These are phyloP conservation scores for Lathronympha strigana DNA, from an alignment of 2,888 invertebrate species.

Conservation along the genomic window DNA sequence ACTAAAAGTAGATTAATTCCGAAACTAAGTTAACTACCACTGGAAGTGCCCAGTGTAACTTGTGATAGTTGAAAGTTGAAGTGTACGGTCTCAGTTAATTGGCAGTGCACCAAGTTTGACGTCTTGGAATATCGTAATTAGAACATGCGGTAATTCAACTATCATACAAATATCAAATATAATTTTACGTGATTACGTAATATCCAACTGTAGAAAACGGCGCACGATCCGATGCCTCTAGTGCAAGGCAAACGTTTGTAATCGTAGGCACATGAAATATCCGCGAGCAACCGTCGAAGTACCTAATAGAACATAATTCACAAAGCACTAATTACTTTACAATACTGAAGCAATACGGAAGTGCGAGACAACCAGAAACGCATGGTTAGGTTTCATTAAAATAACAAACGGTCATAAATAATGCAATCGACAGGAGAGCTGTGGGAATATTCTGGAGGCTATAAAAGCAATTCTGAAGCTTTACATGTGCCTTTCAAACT, in stretches of 20 bases:
- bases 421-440: slow-evolving; percentile 61
- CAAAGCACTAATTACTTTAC: slow-evolving; percentile 37
- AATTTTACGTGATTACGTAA: neutral
- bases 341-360: slow-evolving; percentile 41
- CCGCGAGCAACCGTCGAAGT: slow-evolving; percentile 16
- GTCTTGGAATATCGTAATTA: too few relatives aligned
- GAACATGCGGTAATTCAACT: neutral
- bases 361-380: slow-evolving; percentile 32
- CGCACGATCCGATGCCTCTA: neutral
- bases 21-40: too few relatives aligned
- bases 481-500: neutral
- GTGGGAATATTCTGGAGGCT: slow-evolving; percentile 54
- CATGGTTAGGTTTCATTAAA: slow-evolving; percentile 39
- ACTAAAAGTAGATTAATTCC: too few relatives aligned
- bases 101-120: too few relatives aligned
- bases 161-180: neutral
- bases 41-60: too few relatives aligned
- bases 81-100: neutral
- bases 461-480: slow-evolving; percentile 52
- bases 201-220: neutral
- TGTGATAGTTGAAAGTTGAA: too few relatives aligned
- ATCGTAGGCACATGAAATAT: slow-evolving; percentile 13
- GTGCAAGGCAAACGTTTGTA: slow-evolving; percentile 9
- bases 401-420: slow-evolving; percentile 63
- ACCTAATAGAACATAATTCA: slow-evolving; percentile 34